phyloP scores from a whole-genome alignment of 30 jellyfish, hydroid and myxozoan genomes.

The Sanderia malayensis region DNA sequence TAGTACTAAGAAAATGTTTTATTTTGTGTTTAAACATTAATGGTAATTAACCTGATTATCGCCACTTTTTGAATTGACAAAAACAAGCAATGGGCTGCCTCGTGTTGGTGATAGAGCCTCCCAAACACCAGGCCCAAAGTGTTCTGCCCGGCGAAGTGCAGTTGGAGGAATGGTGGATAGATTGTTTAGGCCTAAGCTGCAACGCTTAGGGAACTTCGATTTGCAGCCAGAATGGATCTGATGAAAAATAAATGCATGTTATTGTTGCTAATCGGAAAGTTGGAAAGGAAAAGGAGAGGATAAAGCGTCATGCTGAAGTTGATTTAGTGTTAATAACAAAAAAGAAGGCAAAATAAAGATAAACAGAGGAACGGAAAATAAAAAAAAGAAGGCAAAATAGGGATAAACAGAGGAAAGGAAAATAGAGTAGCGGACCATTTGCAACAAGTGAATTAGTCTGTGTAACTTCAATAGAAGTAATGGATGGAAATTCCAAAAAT shows the following conservation, averaged over 20 bases:
- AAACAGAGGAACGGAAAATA: too few species aligned
- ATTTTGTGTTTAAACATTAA: neutral
- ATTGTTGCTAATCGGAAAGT: too few species aligned
- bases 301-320: neutral
- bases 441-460: too few species aligned
- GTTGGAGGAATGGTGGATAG: slow-evolving; percentile 87
- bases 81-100: slow-evolving; percentile 91
- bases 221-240: slow-evolving; percentile 92
- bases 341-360: neutral
- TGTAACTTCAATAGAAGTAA: too few species aligned
- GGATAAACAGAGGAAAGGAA: neutral
- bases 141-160: slow-evolving; percentile 77
- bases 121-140: slow-evolving; percentile 89
- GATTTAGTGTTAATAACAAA: too few species aligned
- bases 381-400: neutral
- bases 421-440: too few species aligned
- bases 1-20: neutral
- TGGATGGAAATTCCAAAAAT: too few species aligned
- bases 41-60: slow-evolving; percentile 79
- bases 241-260: too few species aligned
- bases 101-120: slow-evolving; percentile 67
- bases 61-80: slow-evolving; percentile 98
- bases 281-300: too few species aligned
- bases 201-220: slow-evolving; percentile 58
- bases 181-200: slow-evolving; percentile 83